Evolutionary conservation across 2,113 vertebrate species (phyloP), one percentile per base, ranked within the genome.

Genomic region (Microcebus jonahi): DNA sequence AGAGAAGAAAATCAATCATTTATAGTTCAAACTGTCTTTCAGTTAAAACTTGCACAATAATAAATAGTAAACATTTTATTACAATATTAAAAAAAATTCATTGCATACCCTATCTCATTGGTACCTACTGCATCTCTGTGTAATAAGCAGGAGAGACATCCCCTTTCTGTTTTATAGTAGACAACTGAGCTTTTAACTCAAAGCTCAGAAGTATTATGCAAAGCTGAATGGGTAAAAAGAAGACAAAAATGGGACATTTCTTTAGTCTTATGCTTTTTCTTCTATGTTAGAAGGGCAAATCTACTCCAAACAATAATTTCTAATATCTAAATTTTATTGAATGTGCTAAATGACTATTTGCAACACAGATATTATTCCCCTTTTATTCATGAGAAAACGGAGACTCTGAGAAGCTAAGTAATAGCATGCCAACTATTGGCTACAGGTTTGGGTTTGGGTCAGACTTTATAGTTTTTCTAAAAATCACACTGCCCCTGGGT

Each of bases 321-420:
- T 63, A 29, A 85, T 70, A 85, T n/a, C 1, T 65, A 45, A 4
- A 68, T 75, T 36, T 88, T 84, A 42, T 11, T 42, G 39, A 48
- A 31, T 59, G 20, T 34, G 3, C 4, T 50, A 80, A 76, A 36
- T 63, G 31, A 57, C 34, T 79, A 0, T 29, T 8, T 71, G 15
- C 2, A 61, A 23, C 25, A 75, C 1, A 6, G 6, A 3, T 2
- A 8, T 12, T 36, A 27, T 50, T 61, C 8, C 8, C 1, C 20
- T 65, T 88, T 61, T 75, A 13, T 9, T 34, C 5, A 79, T 42
- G 13, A 34, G 8, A 68, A 88, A 83, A 25, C 50, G 63, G n/a
- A 73, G 21, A 53, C 23, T 83, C 29, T 80, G 5, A 29, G 10
- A 48, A 86, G 34, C 11, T 50, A 42, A 1, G 9, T 80, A 48